Evolutionary conservation across 1,140 invertebrate species (phyloP).

Genomic region (Micrasema minimum): DNA sequence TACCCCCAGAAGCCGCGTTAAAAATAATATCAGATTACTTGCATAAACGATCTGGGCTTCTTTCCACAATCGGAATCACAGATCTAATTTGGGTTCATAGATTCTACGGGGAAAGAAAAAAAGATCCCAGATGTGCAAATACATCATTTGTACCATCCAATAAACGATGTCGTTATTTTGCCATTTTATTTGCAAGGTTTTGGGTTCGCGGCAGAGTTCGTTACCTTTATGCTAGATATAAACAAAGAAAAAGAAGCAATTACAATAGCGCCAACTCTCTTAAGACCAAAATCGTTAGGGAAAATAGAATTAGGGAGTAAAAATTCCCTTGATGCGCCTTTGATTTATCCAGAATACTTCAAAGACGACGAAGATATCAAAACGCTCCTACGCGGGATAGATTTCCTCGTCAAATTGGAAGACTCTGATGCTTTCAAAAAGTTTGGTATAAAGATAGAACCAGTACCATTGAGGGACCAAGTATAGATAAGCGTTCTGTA

Average conservation of each 20-base stretch:
- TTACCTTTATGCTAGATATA: slow-evolving; percentile 58
- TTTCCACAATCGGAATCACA: slow-evolving; percentile 57
- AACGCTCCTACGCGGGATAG: slow-evolving; percentile 76
- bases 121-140: slow-evolving; percentile 60
- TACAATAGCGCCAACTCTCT: slow-evolving; percentile 62
- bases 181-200: slow-evolving; percentile 55
- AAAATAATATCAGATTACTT: slow-evolving; percentile 57
- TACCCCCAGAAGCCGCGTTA: slow-evolving; percentile 52
- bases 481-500: slow-evolving; percentile 70
- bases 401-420: slow-evolving; percentile 66
- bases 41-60: slow-evolving; percentile 56
- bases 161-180: slow-evolving; percentile 55
- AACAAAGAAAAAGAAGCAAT: slow-evolving; percentile 63
- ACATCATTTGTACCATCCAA: slow-evolving; percentile 56
- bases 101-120: slow-evolving; percentile 53
- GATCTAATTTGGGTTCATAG: slow-evolving; percentile 59
- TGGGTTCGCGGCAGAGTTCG: slow-evolving; percentile 63
- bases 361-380: slow-evolving; percentile 78
- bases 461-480: slow-evolving; percentile 70
- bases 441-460: slow-evolving; percentile 60
- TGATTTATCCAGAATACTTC: slow-evolving; percentile 86
- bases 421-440: slow-evolving; percentile 66
- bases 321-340: slow-evolving; percentile 68
- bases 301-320: slow-evolving; percentile 58
- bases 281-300: slow-evolving; percentile 67